Conservation (phyloP, 30 jellyfish, hydroid and myxozoan species). For the Hydractinia echinata region DNA sequence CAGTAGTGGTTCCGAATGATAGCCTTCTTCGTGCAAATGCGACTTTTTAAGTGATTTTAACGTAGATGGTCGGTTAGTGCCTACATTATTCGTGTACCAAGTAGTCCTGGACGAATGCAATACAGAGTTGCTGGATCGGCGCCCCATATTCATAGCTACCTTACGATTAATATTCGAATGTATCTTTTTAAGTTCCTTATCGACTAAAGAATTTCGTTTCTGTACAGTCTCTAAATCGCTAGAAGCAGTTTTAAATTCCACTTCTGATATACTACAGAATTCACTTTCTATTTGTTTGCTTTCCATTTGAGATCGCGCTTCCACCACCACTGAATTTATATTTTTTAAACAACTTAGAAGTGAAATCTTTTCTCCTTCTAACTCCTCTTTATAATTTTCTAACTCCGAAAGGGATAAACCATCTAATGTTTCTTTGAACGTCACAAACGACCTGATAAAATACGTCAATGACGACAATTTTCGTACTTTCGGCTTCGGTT, state of each 20-base stretch:
- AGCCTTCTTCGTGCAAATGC: not conserved
- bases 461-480: slow-evolving; percentile 3
- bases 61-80: not conserved
- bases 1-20: not conserved
- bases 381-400: slow-evolving; percentile 40
- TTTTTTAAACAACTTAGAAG: slow-evolving; percentile 49
- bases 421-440: slow-evolving; percentile 22
- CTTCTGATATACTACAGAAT: slow-evolving; percentile 28
- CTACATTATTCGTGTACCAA: not conserved
- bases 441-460: not conserved
- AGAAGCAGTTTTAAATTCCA: slow-evolving; percentile 40
- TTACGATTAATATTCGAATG: slow-evolving; percentile 23
- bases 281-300: slow-evolving; percentile 25
- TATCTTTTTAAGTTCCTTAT: slow-evolving; percentile 42
- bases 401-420: slow-evolving; percentile 44
- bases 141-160: slow-evolving; percentile 28
- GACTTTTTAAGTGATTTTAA: not conserved
- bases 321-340: slow-evolving; percentile 29
- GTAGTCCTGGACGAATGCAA: not conserved
- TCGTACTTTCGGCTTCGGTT: slow-evolving; percentile 37
- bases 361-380: slow-evolving; percentile 59
- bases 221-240: slow-evolving; percentile 54
- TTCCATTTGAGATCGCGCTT: slow-evolving; percentile 23
- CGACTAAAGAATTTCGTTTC: slow-evolving; percentile 44
- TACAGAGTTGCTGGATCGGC: not conserved